Evolutionary conservation across 2,888 invertebrate species (phyloP).

Genomic region (Leptothorax acervorum): DNA sequence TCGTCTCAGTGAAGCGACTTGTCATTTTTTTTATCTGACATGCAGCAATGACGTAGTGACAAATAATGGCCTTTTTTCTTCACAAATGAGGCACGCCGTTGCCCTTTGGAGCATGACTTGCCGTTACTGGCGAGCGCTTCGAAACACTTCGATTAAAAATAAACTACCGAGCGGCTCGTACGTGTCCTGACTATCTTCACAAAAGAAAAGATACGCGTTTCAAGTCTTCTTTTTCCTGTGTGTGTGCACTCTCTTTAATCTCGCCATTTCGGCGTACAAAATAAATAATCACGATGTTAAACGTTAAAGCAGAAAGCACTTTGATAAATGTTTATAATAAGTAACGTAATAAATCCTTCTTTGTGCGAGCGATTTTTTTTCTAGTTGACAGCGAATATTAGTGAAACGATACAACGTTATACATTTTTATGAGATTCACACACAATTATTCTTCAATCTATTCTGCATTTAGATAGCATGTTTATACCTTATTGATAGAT

Average conservation of each 20-base stretch:
- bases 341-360: neutral
- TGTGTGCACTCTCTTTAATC: constrained; percentile 29
- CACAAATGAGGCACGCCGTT: constrained; percentile 66
- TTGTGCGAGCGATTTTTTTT: constrained; percentile 4
- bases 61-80: constrained; percentile 71
- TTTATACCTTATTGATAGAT: constrained; percentile 9
- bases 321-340: constrained; percentile 10
- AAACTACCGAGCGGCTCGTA: constrained; percentile 59
- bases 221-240: constrained; percentile 6
- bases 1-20: constrained; percentile 39
- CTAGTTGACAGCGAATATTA: neutral
- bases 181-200: constrained; percentile 45
- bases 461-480: constrained; percentile 11
- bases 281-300: constrained; percentile 29
- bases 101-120: constrained; percentile 62
- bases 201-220: constrained; percentile 35
- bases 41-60: constrained; percentile 54
- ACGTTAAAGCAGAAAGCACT: constrained; percentile 36
- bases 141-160: constrained; percentile 69
- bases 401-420: constrained; percentile 2
- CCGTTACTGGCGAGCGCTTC: constrained; percentile 61
- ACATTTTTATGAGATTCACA: constrained; percentile 18
- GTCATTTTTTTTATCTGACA: constrained; percentile 29
- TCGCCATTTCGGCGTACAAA: neutral
- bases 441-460: neutral